Conservation (phyloP, 2,888 invertebrate genomes). For the Cryptocephalus primarius region DNA sequence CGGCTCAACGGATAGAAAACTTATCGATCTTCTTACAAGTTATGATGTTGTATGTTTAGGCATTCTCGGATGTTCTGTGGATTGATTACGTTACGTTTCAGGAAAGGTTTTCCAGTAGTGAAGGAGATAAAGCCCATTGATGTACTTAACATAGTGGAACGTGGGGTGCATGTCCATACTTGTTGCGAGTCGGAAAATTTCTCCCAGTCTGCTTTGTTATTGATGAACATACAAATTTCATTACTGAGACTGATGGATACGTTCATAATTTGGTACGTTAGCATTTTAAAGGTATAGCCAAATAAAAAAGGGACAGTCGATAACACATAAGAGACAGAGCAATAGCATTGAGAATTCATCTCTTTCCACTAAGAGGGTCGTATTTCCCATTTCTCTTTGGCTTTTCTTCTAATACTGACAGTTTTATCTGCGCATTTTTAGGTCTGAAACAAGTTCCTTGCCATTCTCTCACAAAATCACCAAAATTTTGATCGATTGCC, state of each 20-base stretch:
- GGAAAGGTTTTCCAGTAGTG: constrained; percentile 15
- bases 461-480: constrained; percentile 18
- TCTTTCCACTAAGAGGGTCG: too few species aligned
- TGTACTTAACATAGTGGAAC: constrained; percentile 13
- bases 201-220: constrained; percentile 13
- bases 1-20: constrained; percentile 14
- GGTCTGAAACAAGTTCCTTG: constrained; percentile 15
- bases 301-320: too few species aligned
- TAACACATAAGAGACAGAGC: too few species aligned
- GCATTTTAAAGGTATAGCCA: too few species aligned
- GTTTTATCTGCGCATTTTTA: constrained; percentile 5
- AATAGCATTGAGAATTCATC: too few species aligned
- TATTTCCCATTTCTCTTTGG: too few species aligned
- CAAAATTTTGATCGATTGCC: constrained; percentile 15
- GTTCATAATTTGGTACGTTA: constrained; percentile 15
- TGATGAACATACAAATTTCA: constrained; percentile 13
- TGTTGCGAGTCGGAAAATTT: constrained; percentile 12
- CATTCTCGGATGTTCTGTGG: background rate
- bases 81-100: background rate
- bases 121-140: constrained; percentile 17
- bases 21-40: constrained; percentile 14
- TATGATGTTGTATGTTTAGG: constrained; percentile 9
- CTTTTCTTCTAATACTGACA: background rate
- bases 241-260: constrained; percentile 14
- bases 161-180: constrained; percentile 14